phyloP scores from a whole-genome alignment of 2,888 invertebrate species.

The Idaea biselata region DNA sequence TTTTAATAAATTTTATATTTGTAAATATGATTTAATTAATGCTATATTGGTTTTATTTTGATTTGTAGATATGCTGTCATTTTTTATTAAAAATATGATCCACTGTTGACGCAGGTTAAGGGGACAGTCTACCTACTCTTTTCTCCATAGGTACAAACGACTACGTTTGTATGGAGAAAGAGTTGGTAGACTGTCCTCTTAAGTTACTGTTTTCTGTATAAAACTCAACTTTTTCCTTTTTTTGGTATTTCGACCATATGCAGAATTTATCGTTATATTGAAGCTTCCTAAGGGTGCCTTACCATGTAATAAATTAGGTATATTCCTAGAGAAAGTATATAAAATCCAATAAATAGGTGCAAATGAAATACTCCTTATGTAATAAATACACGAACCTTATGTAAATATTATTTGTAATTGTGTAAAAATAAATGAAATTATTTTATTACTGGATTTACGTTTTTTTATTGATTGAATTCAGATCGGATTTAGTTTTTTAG shows the following conservation, averaged over 20 bases:
- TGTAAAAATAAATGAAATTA: constrained; percentile 75
- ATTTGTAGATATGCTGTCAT: neutral
- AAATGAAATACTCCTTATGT: constrained; percentile 71
- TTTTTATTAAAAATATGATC: neutral
- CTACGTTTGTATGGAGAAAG: no score
- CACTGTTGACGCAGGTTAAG: no score
- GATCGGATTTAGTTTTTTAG: neutral
- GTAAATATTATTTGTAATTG: constrained; percentile 64
- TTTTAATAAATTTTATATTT: constrained; percentile 12
- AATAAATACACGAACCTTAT: constrained; percentile 61
- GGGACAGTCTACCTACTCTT: no score
- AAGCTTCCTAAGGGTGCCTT: constrained; percentile 74
- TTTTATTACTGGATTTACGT: constrained; percentile 65
- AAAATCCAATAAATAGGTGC: constrained; percentile 56
- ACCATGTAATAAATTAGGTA: constrained; percentile 35
- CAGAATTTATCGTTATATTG: constrained; percentile 20
- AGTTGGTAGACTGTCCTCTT: no score
- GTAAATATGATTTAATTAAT: constrained; percentile 10
- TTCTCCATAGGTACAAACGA: no score
- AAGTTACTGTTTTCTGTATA: neutral
- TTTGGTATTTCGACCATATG: constrained; percentile 23
- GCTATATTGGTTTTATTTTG: neutral
- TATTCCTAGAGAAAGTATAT: constrained; percentile 31
- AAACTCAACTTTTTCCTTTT: constrained; percentile 6
- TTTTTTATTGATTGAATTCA: constrained; percentile 34